A percentile compares a stretch with the other conserved stretches of the same genome.
phyloP scores from a whole-genome alignment of 2,113 vertebrate species.

The Aythya baeri region DNA sequence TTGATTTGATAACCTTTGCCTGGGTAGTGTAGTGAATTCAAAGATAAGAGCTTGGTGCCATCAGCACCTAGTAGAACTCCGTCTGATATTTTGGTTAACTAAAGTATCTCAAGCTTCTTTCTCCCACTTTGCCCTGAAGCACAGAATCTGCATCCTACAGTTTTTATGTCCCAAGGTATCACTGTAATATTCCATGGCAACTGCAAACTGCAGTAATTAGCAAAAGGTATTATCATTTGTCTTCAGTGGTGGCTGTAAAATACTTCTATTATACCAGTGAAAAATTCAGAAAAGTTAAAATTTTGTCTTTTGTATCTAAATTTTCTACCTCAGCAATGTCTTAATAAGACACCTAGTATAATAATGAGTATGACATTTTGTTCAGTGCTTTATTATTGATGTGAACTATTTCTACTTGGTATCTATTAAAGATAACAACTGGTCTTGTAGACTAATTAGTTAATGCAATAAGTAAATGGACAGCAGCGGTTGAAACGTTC shows the following conservation, averaged over 20 bases:
- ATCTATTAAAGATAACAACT: not conserved
- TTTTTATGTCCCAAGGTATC: not conserved
- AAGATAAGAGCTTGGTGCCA: not conserved
- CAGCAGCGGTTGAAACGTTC: not conserved
- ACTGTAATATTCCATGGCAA: not conserved
- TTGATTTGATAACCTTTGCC: not conserved
- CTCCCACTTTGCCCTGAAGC: not conserved
- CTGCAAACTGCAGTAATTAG: not conserved
- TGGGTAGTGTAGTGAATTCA: not conserved
- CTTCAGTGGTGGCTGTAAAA: not conserved
- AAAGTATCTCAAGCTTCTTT: not conserved
- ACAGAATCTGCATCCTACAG: not conserved
- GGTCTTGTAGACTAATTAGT: not conserved
- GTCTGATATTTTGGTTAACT: not conserved
- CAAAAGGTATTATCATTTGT: not conserved
- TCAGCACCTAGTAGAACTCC: not conserved
- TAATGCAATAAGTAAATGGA: not conserved
- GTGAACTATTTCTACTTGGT: not conserved
- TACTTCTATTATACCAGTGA: not conserved
- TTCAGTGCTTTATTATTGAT: not conserved
- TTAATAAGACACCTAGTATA: not conserved
- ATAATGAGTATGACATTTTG: not conserved
- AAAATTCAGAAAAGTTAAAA: not conserved
- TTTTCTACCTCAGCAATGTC: not conserved
- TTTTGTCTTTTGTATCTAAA: not conserved